Conservation (phyloP, 2,113 vertebrate species). For the Lophochroa leadbeateri region DNA sequence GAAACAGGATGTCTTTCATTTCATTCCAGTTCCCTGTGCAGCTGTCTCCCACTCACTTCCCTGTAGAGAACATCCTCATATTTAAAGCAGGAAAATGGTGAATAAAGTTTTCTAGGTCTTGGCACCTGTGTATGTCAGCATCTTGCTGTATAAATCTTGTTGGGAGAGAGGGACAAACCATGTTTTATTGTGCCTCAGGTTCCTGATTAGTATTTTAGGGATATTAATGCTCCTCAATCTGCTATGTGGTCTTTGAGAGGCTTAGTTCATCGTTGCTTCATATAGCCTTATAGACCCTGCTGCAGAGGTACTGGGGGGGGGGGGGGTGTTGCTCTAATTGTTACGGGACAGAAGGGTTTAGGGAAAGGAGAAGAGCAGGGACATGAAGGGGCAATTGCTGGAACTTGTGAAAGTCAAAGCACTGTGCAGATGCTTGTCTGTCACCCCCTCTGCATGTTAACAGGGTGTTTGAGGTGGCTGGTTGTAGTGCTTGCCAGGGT, state of each 20-base stretch:
- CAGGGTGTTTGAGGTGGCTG: not conserved
- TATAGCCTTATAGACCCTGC: not conserved
- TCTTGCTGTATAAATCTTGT: not conserved
- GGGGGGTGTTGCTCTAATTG: rapidly evolving
- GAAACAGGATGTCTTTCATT: not conserved
- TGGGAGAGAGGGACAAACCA: not conserved
- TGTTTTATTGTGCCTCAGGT: not conserved
- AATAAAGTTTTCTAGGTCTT: not conserved
- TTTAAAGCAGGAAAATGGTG: not conserved
- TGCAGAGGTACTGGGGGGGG: not conserved
- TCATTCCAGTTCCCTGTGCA: not conserved
- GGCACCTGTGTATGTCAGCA: not conserved
- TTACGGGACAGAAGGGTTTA: too few species aligned
- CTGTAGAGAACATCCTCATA: not conserved
- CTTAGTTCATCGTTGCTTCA: not conserved
- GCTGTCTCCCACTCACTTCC: not conserved
- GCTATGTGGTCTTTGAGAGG: not conserved
- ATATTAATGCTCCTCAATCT: not conserved
- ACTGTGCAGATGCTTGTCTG: rapidly evolving
- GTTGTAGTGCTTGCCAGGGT: not conserved
- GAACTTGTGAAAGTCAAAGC: not conserved
- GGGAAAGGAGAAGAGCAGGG: not conserved
- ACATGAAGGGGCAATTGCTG: not conserved
- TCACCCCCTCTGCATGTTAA: not conserved
- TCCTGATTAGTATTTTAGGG: not conserved